A percentile compares a stretch with the other conserved stretches of the same genome.
Evolutionary conservation across 2,113 vertebrate genomes (phyloP).

Genomic region (Poeciliopsis prolifica): DNA sequence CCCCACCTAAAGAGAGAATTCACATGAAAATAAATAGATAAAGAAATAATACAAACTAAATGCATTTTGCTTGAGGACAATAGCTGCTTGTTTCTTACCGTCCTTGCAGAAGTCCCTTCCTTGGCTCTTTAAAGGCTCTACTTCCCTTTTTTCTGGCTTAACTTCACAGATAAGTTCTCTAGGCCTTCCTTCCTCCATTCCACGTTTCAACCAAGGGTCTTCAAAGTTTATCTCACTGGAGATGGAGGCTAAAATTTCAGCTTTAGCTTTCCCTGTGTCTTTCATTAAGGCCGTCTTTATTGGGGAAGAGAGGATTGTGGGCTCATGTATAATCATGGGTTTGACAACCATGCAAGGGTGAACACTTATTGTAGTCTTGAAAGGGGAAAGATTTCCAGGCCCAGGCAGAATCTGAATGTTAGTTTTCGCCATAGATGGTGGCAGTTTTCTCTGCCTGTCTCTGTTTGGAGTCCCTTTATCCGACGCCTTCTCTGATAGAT

Average conservation of each 20-base stretch:
- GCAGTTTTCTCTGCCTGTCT: slow-evolving; percentile 82
- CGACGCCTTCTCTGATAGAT: slow-evolving; percentile 71
- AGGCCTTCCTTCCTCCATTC: slow-evolving; percentile 69
- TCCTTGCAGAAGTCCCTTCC: slow-evolving; percentile 31
- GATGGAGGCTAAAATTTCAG: slow-evolving; percentile 62
- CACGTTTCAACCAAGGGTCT: slow-evolving; percentile 95
- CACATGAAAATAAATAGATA: not conserved
- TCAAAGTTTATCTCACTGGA: slow-evolving; percentile 86
- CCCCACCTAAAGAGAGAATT: slow-evolving; percentile 27
- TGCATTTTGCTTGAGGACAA: not conserved
- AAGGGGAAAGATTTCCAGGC: slow-evolving; percentile 83
- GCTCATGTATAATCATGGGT: slow-evolving; percentile 80
- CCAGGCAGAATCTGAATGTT: slow-evolving; percentile 82
- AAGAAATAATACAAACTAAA: not conserved
- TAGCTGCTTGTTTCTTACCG: slow-evolving; percentile 6
- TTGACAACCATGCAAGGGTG: slow-evolving; percentile 88
- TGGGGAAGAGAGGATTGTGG: slow-evolving; percentile 45
- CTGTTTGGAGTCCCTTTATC: slow-evolving; percentile 76
- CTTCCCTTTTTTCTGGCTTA: slow-evolving; percentile 73
- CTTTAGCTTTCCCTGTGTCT: slow-evolving; percentile 63
- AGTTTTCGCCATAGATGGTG: slow-evolving; percentile 85
- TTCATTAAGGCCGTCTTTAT: slow-evolving; percentile 66
- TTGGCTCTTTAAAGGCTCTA: slow-evolving; percentile 48
- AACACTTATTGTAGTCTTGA: slow-evolving; percentile 85
- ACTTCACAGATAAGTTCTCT: slow-evolving; percentile 50